phyloP scores from a whole-genome alignment of 2,797 vertebrate genomes.

The Brachyrhaphis roseni region DNA sequence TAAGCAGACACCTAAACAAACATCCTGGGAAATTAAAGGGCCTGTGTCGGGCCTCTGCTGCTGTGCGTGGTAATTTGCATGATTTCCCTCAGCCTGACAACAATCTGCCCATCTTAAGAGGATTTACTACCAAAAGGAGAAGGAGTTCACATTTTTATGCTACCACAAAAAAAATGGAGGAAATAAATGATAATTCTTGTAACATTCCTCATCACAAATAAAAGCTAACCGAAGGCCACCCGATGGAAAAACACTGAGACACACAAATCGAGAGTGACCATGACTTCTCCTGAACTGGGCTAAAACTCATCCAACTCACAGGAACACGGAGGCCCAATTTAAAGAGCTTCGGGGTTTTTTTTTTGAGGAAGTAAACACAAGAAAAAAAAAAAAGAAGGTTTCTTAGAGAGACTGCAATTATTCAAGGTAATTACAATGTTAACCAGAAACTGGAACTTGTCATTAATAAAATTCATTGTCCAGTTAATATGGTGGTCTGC shows the following conservation, averaged over 20 bases:
- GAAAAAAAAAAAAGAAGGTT: slow-evolving; percentile 22
- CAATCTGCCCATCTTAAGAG: slow-evolving; percentile 11
- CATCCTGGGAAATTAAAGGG: not conserved
- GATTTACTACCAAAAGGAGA: slow-evolving; percentile 51
- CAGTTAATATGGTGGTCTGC: slow-evolving; percentile 25
- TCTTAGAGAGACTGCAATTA: slow-evolving; percentile 21
- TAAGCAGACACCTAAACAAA: slow-evolving; percentile 3
- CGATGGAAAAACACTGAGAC: slow-evolving; percentile 1
- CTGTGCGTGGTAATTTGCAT: not conserved
- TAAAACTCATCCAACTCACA: slow-evolving; percentile 47
- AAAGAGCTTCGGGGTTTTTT: slow-evolving; percentile 13
- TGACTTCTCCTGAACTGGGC: slow-evolving; percentile 60
- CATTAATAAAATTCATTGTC: slow-evolving; percentile 32
- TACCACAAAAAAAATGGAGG: not conserved
- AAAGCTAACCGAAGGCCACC: slow-evolving; percentile 8
- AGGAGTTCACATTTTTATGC: slow-evolving; percentile 38
- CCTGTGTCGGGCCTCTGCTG: not conserved
- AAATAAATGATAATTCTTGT: slow-evolving; percentile 22
- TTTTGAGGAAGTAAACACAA: slow-evolving; percentile 22
- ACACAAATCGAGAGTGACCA: slow-evolving; percentile 41
- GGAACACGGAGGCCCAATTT: slow-evolving; percentile 67
- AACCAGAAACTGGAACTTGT: slow-evolving; percentile 28
- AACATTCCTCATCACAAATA: slow-evolving; percentile 28
- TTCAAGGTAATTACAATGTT: slow-evolving; percentile 48
- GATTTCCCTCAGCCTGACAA: not conserved